Evolutionary conservation across 2,113 vertebrate species (phyloP).

Genomic region (Scolopax mira): DNA sequence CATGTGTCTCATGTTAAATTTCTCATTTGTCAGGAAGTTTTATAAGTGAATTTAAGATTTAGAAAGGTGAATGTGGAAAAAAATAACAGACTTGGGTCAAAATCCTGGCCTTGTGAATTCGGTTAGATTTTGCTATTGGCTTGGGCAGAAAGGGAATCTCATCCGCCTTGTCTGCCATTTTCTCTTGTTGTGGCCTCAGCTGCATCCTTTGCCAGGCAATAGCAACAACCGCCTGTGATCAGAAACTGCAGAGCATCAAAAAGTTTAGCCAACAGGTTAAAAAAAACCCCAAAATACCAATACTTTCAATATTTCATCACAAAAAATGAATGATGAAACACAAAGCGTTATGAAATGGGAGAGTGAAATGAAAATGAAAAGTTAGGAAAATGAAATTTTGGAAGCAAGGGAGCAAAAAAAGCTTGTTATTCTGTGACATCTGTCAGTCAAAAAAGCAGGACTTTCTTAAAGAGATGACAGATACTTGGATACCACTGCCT

Average conservation of each 20-base stretch:
- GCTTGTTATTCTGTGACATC: not conserved
- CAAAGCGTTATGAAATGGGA: not conserved
- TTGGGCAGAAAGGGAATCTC: not conserved
- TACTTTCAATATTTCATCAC: not conserved
- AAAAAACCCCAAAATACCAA: not conserved
- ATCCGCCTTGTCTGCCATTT: not conserved
- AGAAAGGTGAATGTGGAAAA: not conserved
- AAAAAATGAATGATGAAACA: not conserved
- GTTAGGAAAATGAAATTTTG: too few species aligned
- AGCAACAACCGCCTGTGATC: not conserved
- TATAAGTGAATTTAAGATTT: not conserved
- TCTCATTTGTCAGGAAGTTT: not conserved
- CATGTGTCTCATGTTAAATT: not conserved
- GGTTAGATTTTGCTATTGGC: not conserved
- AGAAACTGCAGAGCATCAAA: not conserved
- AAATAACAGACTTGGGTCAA: not conserved
- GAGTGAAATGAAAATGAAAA: too few species aligned
- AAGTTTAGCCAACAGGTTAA: not conserved
- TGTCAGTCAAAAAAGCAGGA: not conserved
- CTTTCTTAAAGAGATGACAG: not conserved
- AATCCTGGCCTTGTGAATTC: not conserved
- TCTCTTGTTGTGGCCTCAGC: not conserved
- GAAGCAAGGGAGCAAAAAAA: not conserved
- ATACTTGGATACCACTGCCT: conserved; percentile 8
- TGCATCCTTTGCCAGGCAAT: not conserved